A percentile compares a stretch with the other conserved stretches of the same genome.
Evolutionary conservation across 2,797 vertebrate species (phyloP).

Genomic region (Alfaro cultratus): DNA sequence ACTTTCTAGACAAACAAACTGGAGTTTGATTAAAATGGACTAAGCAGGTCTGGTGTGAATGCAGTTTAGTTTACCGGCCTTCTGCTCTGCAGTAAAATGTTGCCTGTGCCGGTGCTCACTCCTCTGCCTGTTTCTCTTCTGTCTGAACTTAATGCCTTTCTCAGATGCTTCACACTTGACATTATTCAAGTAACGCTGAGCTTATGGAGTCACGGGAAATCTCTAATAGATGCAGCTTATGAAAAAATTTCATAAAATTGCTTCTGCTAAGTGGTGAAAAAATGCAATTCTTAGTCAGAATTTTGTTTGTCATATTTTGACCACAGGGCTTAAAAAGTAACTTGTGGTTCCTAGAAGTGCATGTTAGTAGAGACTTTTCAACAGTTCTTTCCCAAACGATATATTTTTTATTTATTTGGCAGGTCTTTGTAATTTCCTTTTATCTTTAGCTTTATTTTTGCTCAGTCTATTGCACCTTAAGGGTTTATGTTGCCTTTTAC

Average conservation of each 20-base stretch:
- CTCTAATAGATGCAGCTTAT: neutral
- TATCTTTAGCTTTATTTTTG: neutral
- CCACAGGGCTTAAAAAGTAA: neutral
- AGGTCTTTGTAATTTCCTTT: neutral
- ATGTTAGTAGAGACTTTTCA: neutral
- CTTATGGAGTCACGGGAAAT: neutral
- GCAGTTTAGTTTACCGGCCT: neutral
- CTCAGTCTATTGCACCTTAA: neutral
- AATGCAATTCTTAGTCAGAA: neutral
- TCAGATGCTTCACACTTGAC: neutral
- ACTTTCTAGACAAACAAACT: too few species aligned
- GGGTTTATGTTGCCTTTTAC: neutral
- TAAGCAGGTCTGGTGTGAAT: too few species aligned
- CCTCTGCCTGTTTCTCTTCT: neutral
- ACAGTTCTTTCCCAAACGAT: neutral
- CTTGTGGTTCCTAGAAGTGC: neutral
- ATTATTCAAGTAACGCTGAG: neutral
- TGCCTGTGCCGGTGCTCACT: neutral
- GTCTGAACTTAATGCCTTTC: neutral
- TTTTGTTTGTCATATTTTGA: neutral
- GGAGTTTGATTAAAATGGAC: too few species aligned
- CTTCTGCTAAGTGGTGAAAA: neutral
- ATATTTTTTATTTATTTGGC: neutral
- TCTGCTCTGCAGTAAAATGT: neutral
- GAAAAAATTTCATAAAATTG: neutral